Base-by-base conservation (phyloP, 2,888 invertebrate species). In the Poecilobothrus nobilitatus region DNA sequence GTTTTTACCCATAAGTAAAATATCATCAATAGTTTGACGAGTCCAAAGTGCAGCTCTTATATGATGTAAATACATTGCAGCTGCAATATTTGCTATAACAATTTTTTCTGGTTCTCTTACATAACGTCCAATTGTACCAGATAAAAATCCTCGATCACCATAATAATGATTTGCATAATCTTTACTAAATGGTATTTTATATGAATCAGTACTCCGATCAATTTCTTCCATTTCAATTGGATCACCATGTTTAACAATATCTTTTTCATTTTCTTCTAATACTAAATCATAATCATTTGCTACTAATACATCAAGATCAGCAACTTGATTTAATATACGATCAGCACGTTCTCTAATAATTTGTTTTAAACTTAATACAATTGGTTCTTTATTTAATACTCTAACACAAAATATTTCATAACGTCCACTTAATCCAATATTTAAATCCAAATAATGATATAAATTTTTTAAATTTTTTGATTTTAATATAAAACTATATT, bases 1-100 rank as follows among this genome's bases (percentile, higher is more conserved):
- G n/a, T n/a, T n/a, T n/a, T 27, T 27, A 27, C 27, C 27, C 27
- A 27, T 27, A 27, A 27, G 74, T 8, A 83, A 73, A 27, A 83
- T 77, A 22, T 80, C 80, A 64, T 78, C 78, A 3, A 83, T 70
- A 9, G 78, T 77, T 27, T 76, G 76, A 2, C 76, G 76, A 2
- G 81, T 78, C 84, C 84, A 84, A 9, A 76, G 70, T 70, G 75
- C 78, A 4, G 82, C 76, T 70, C 79, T 80, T 66, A 75, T 70
- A 2, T 78, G 69, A n/a, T 80, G 74, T 3, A 82, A 72, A 79
- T 81, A 81, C 1, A 79, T 75, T 4, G 82, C 67, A 0, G 81
- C 80, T 0, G 81, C 79, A 4, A 83, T 79, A 70, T 80, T 78
- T 1, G 78, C 79, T 65, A 81, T 72, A 64, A 79, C 75, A 66